Conservation (phyloP, 2,113 vertebrate genomes). For the Polypterus senegalus region DNA sequence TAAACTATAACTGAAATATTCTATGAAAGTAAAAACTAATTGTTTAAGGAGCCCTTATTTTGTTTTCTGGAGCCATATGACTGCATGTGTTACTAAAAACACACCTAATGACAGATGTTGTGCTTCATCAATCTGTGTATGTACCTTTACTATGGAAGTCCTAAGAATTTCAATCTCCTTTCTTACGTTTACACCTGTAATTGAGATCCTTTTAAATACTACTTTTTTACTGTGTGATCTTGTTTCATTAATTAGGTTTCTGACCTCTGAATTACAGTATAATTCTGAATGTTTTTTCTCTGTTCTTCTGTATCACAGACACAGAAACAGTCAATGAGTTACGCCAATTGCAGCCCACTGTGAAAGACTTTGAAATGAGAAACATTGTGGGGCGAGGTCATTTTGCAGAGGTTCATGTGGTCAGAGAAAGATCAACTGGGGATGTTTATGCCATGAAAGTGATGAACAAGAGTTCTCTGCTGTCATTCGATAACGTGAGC, state of each 20-base stretch:
- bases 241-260: background rate
- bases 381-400: constrained; percentile 73
- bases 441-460: constrained; percentile 89
- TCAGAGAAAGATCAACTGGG: constrained; percentile 72
- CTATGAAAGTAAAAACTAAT: too few relatives aligned
- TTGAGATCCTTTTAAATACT: background rate
- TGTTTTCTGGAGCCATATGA: too few relatives aligned
- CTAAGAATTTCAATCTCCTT: too few relatives aligned
- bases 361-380: constrained; percentile 72
- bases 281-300: background rate
- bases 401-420: constrained; percentile 81
- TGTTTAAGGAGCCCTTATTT: too few relatives aligned
- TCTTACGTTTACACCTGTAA: too few relatives aligned
- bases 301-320: constrained; percentile 46
- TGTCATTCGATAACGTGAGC: constrained; percentile 66
- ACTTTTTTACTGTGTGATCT: background rate
- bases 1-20: too few relatives aligned
- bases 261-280: background rate
- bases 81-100: too few relatives aligned
- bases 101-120: too few relatives aligned
- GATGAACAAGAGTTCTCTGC: constrained; percentile 71
- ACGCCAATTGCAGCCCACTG: constrained; percentile 62
- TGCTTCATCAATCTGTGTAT: too few relatives aligned
- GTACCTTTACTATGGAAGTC: too few relatives aligned
- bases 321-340: constrained; percentile 68